Percentiles rank a stretch among this genome's conserved stretches.
phyloP scores from a whole-genome alignment of 2,113 vertebrate genomes.

The human (Homo sapiens) region GRCh38 chr6:68636501-68637000 shows the following conservation, averaged over 20 bases:
- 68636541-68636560: constrained; percentile 58
- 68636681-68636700: constrained; percentile 68
- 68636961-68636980: constrained; percentile 69
- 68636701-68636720: constrained; percentile 62
- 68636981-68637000: constrained; percentile 84
- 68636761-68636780: constrained; percentile 75
- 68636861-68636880: constrained; percentile 87
- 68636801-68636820: constrained; percentile 77
- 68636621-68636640: constrained; percentile 39
- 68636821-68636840: constrained; percentile 82
- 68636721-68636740: constrained; percentile 67
- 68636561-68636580: constrained; percentile 32
- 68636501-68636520: constrained; percentile 10
- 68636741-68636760: constrained; percentile 79
- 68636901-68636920: constrained; percentile 91
- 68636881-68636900: constrained; percentile 90
- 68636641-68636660: constrained; percentile 42
- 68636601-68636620: constrained; percentile 63
- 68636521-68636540: constrained; percentile 20
- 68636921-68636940: constrained; percentile 98
- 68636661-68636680: constrained; percentile 31
- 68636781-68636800: constrained; percentile 68
- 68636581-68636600: neutral
- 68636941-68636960: constrained; percentile 94
- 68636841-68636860: constrained; percentile 84